phyloP scores from a whole-genome alignment of 2,113 vertebrate genomes.

The Misgurnus mizolepis region DNA sequence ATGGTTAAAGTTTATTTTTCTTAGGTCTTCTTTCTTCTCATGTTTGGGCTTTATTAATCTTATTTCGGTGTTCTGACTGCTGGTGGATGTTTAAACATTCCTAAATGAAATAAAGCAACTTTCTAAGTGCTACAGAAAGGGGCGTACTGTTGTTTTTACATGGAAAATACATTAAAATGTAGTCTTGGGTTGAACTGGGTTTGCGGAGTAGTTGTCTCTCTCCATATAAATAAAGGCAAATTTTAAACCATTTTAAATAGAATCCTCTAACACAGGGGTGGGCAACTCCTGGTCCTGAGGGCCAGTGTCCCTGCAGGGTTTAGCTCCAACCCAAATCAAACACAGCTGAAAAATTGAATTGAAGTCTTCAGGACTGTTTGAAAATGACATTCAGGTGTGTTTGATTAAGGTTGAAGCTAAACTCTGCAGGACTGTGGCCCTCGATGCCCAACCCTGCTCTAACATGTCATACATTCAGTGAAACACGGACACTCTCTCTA shows the following conservation, averaged over 20 bases:
- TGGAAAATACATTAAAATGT: not conserved
- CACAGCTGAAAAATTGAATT: no score
- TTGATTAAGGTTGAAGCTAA: no score
- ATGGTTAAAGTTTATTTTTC: not conserved
- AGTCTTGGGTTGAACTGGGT: not conserved
- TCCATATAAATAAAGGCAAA: not conserved
- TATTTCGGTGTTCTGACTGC: not conserved
- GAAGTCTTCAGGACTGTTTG: no score
- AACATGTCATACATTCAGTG: no score
- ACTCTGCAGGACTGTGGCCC: no score
- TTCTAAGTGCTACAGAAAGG: not conserved
- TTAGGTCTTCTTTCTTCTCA: not conserved
- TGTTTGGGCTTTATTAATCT: not conserved
- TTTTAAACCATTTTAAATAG: not conserved
- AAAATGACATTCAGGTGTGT: no score
- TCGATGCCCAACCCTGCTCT: no score
- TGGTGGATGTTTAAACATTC: constrained; percentile 18
- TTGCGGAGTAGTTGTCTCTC: not conserved
- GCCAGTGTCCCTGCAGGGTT: no score
- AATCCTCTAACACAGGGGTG: not conserved
- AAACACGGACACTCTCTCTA: not conserved
- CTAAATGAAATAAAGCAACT: constrained; percentile 13
- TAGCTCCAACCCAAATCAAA: no score
- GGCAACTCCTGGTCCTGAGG: no score
- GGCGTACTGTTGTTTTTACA: not conserved